Evolutionary conservation across 2,888 invertebrate species (phyloP), one percentile per base, ranked within the genome.

Genomic region (Odontocolon sp.): DNA sequence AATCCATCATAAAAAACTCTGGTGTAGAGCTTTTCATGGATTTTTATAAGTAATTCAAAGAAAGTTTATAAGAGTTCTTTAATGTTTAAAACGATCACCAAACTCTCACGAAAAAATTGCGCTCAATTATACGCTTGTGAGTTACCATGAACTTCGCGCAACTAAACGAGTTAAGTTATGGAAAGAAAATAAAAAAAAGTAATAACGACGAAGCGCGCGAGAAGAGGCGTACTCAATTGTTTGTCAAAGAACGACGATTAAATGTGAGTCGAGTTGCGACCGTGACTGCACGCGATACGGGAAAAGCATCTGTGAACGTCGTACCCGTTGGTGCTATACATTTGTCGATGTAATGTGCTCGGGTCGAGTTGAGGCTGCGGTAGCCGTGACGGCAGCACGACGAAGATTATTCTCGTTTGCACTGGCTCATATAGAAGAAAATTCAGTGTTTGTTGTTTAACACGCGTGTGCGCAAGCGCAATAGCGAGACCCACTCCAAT

Each of bases 351-450:
- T 61, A 14, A 33, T 16, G 28, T 2, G 50, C 33, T 57, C 56
- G 56, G 26, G 9, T 64, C 76, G 70, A 38, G 72, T 23, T 72
- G 77, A 68, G 50, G 64, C 50, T 59, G 68, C 45, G 72, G 42
- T 61, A 56, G 50, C 68, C 57, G 72, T 68, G 68, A 72, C 56
- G 26, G 71, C 50, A 47, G 50, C 56, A 36, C 57, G 52, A 36
- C 63, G 68, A 56, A 68, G 72, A 77, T 77, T 77, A 77, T 77
- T 77, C 77, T 72, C 77, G 77, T 63, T 77, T 77, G 68, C 72
- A 77, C 67, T 63, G 63, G 14, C 42, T 66, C 45, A 16, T 70
- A 57, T 66, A 57, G 66, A 66, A 66, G 68, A 54, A 50, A 56
- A 47, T 61, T 40, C 50, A 69, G 45, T 64, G 40, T 64, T 69